phyloP scores from a whole-genome alignment of 2,888 invertebrate species.

The Melipona beecheii region DNA sequence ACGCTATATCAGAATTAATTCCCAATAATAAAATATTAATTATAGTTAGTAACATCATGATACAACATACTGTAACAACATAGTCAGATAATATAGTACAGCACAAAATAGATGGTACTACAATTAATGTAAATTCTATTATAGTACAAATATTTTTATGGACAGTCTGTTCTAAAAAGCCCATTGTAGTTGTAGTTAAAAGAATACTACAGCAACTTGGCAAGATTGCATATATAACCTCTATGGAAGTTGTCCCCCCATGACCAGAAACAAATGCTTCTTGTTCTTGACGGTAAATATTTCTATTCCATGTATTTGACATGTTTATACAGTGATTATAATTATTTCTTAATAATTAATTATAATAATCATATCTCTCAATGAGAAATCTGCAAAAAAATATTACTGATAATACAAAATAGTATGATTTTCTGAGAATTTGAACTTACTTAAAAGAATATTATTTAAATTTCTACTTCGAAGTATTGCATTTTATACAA shows the following conservation, averaged over 20 bases:
- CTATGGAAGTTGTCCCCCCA: slow-evolving; percentile 76
- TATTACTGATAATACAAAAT: neutral
- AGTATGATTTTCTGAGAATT: neutral
- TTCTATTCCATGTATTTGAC: slow-evolving; percentile 64
- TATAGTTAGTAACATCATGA: slow-evolving; percentile 70
- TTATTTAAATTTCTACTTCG: neutral
- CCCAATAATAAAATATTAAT: slow-evolving; percentile 69
- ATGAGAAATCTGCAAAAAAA: slow-evolving; percentile 36
- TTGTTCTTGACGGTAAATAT: slow-evolving; percentile 77
- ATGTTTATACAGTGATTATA: slow-evolving; percentile 47
- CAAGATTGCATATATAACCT: slow-evolving; percentile 75
- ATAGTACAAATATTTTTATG: slow-evolving; percentile 70
- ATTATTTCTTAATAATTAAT: neutral
- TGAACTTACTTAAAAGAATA: slow-evolving; percentile 24
- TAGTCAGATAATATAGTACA: slow-evolving; percentile 79
- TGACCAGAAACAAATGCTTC: slow-evolving; percentile 81
- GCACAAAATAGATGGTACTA: slow-evolving; percentile 79
- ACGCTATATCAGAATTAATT: slow-evolving; percentile 35
- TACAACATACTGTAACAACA: slow-evolving; percentile 64
- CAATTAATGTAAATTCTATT: slow-evolving; percentile 77
- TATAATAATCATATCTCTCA: slow-evolving; percentile 8
- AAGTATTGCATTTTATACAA: slow-evolving; percentile 1
- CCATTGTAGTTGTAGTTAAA: slow-evolving; percentile 72
- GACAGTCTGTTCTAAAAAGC: slow-evolving; percentile 61
- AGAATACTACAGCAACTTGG: slow-evolving; percentile 76